Evolutionary conservation across 1,140 invertebrate species (phyloP).

Genomic region (Caerostris darwini): DNA sequence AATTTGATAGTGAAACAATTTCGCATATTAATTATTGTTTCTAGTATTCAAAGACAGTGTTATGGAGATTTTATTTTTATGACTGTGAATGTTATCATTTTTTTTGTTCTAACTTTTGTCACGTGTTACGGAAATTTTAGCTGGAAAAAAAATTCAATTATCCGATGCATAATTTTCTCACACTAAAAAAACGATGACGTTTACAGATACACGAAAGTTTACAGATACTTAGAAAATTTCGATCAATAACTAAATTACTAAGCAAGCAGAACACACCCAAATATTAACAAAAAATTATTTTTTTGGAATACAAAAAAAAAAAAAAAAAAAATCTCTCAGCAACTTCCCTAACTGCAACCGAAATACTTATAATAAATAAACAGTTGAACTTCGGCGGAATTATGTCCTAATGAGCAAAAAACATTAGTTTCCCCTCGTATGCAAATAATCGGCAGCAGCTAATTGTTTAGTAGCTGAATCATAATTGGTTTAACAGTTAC

Average conservation of each 20-base stretch:
- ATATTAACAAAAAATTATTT: slow-evolving; percentile 23
- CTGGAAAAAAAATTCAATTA: slow-evolving; percentile 46
- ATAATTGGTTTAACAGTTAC: slow-evolving; percentile 50
- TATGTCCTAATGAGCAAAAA: slow-evolving; percentile 23
- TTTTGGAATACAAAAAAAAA: not conserved
- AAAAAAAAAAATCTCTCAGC: too few relatives aligned
- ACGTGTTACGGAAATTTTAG: not conserved
- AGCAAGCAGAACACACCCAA: slow-evolving; percentile 47
- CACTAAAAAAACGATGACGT: not conserved
- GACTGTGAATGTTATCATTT: too few relatives aligned
- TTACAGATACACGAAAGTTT: slow-evolving; percentile 65
- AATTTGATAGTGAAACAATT: too few relatives aligned
- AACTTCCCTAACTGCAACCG: not conserved
- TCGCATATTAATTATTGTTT: too few relatives aligned
- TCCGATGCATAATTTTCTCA: slow-evolving; percentile 34
- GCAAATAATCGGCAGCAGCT: slow-evolving; percentile 34
- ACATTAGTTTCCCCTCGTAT: slow-evolving; percentile 20
- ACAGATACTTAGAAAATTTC: slow-evolving; percentile 67
- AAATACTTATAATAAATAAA: not conserved
- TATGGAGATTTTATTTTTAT: too few relatives aligned
- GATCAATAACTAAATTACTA: slow-evolving; percentile 71
- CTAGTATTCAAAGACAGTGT: too few relatives aligned
- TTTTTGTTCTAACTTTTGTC: too few relatives aligned
- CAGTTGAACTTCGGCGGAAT: not conserved
- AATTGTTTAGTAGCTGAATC: slow-evolving; percentile 38